Percentiles rank a stretch among this genome's conserved stretches.
Conservation (phyloP, 1,140 invertebrate genomes). For the Parapsyche elsis region DNA sequence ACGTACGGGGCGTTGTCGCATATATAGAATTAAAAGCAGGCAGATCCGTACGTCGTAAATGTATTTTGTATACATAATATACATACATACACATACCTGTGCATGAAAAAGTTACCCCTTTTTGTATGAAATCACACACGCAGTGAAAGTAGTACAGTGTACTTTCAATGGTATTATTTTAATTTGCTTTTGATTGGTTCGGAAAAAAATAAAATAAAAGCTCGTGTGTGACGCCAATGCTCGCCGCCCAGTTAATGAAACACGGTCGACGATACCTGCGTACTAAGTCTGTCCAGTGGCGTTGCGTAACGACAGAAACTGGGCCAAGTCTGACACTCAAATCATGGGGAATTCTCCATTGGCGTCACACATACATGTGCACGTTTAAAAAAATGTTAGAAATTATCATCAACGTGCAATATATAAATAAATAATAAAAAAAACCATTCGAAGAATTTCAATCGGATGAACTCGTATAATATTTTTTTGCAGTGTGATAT, state of each 20-base stretch:
- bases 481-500: no score
- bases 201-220: not conserved
- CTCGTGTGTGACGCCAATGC: constrained; percentile 15
- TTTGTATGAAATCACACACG: no score
- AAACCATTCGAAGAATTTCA: not conserved
- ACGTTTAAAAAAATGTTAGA: not conserved
- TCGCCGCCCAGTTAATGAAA: constrained; percentile 15
- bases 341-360: constrained; percentile 4
- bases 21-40: not conserved
- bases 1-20: not conserved
- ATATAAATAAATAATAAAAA: no score
- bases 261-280: constrained; percentile 2
- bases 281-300: constrained; percentile 14
- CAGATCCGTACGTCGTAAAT: no score
- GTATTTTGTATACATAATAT: no score
- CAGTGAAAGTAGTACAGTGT: no score
- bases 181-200: no score
- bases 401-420: no score
- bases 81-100: no score
- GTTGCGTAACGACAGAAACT: constrained; percentile 31
- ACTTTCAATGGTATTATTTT: no score
- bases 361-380: not conserved
- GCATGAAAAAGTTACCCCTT: no score
- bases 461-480: no score
- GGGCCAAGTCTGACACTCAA: constrained; percentile 33